phyloP scores from a whole-genome alignment of 2,113 vertebrate species.

The Guaruba guarouba region DNA sequence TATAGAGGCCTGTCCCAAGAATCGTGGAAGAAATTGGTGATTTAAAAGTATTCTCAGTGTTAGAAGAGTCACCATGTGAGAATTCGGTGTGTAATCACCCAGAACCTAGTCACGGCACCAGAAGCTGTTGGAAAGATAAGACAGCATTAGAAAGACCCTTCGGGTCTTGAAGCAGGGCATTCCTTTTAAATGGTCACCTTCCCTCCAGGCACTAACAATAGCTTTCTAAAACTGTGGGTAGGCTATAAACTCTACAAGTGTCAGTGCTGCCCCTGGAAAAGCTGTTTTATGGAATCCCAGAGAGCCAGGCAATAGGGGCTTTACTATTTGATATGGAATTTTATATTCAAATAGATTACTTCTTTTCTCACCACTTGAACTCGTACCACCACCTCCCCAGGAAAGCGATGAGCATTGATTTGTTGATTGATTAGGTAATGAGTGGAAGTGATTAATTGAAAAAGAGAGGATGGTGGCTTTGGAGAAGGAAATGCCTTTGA shows the following conservation, averaged over 20 bases:
- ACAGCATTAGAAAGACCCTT: not conserved
- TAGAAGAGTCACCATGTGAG: constrained; percentile 6
- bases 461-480: not conserved
- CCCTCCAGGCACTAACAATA: constrained; percentile 4
- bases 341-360: not conserved
- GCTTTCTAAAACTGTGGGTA: not conserved
- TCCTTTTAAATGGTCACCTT: constrained; percentile 31
- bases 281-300: not conserved
- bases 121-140: not conserved
- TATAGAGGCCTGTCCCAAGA: not conserved
- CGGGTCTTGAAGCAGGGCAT: not conserved
- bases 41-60: constrained; percentile 3
- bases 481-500: constrained; percentile 8
- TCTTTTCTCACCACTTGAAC: not conserved
- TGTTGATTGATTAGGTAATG: constrained; percentile 7
- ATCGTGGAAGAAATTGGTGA: not conserved
- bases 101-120: not conserved
- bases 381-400: not conserved
- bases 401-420: not conserved
- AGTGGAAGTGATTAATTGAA: not conserved
- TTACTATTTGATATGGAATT: not conserved
- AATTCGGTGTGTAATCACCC: constrained; percentile 27
- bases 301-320: not conserved
- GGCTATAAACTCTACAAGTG: not conserved
- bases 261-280: not conserved